Evolutionary conservation across 2,888 invertebrate species (phyloP).

Genomic region (Drymonia ruficornis): DNA sequence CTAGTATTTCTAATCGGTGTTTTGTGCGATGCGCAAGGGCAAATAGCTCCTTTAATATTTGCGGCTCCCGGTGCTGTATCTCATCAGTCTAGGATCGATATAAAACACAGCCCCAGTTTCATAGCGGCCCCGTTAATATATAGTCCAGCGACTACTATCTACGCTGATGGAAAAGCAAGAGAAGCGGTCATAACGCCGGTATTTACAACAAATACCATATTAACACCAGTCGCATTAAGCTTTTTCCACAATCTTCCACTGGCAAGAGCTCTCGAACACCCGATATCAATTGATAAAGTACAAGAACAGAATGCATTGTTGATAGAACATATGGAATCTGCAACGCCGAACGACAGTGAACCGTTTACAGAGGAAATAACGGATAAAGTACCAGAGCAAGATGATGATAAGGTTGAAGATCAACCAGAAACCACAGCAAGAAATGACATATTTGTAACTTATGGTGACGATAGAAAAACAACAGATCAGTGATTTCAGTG

Average conservation of each 20-base stretch:
- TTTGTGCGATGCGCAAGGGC: conserved; percentile 48
- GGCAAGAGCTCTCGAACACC: conserved; percentile 65
- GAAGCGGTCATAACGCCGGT: conserved; percentile 47
- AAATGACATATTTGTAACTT: conserved; percentile 19
- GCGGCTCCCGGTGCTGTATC: conserved; percentile 83
- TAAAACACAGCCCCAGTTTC: conserved; percentile 61
- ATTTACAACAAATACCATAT: conserved; percentile 48
- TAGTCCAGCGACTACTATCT: conserved; percentile 50
- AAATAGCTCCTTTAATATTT: conserved; percentile 63
- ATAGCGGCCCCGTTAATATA: conserved; percentile 61
- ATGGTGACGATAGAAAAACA: conserved; percentile 17
- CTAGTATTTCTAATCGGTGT: conserved; percentile 52
- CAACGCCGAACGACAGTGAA: conserved; percentile 10
- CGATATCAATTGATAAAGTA: conserved; percentile 57
- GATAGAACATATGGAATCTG: conserved; percentile 10
- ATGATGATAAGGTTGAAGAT: conserved; percentile 8
- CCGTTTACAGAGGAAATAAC: conserved; percentile 8
- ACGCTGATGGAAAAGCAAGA: conserved; percentile 36
- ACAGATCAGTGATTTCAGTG: conserved; percentile 10
- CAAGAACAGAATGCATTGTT: conserved; percentile 34
- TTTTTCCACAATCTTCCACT: conserved; percentile 69
- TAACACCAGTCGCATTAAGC: conserved; percentile 64
- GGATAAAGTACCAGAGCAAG: conserved; percentile 7
- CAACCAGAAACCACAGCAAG: conserved; percentile 8
- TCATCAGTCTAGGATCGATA: conserved; percentile 83